phyloP scores from a whole-genome alignment of 2,113 vertebrate species.

The Scomber scombrus region DNA sequence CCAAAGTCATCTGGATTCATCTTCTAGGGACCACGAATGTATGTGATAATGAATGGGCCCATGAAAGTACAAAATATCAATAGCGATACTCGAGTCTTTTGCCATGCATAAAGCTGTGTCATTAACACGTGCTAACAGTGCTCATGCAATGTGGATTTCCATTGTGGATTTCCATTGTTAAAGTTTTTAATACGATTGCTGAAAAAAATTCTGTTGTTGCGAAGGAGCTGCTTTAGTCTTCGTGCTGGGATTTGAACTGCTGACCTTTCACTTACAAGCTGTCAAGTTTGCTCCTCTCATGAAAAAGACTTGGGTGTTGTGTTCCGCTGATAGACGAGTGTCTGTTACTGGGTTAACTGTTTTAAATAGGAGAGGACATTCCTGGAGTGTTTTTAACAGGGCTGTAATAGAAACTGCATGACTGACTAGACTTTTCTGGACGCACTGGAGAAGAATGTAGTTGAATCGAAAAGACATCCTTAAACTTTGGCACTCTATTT shows the following conservation, averaged over 20 bases:
- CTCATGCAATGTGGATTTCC: no score
- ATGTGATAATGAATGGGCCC: no score
- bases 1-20: no score
- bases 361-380: constrained; percentile 46
- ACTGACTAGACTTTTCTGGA: constrained; percentile 17
- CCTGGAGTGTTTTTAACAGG: constrained; percentile 34
- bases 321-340: constrained; percentile 11
- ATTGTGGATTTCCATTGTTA: not conserved
- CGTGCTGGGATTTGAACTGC: constrained; percentile 14
- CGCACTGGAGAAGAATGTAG: not conserved
- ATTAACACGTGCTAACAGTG: no score
- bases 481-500: not conserved
- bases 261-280: constrained; percentile 29
- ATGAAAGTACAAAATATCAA: no score
- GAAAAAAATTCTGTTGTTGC: not conserved
- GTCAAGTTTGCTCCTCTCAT: not conserved
- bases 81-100: not conserved
- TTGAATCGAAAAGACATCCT: not conserved
- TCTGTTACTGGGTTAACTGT: constrained; percentile 35
- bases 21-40: no score
- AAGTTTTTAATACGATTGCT: not conserved
- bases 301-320: constrained; percentile 24
- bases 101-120: no score
- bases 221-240: not conserved
- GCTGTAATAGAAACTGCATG: constrained; percentile 44